Evolutionary conservation across 1,140 invertebrate genomes (phyloP), one percentile per base, ranked within the genome.

Genomic region (Periplaneta americana): DNA sequence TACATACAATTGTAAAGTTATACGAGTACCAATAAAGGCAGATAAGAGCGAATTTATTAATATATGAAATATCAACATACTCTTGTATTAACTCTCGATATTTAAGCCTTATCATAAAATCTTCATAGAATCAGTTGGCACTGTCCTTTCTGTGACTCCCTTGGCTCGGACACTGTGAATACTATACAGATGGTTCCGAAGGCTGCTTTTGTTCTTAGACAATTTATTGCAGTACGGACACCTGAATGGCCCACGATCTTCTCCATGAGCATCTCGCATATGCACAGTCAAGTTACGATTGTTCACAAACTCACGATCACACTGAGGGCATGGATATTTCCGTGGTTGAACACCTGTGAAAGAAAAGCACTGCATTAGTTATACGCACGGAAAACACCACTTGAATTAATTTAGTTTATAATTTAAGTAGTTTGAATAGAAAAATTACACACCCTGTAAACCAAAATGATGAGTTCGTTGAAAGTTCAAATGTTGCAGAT

Each of bases 271-370:
- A 74, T 82, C 80, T 48, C 80, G 48, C 74, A 82, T 48, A 39
- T 82, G 82, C 17, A 75, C 82, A 32, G 48, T 79, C 32, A 82
- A 79, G 85, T 91, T 92, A 87, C 91, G 91, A 17, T 90, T 89
- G 85, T 91, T 92, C 28, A 90, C 90, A 85, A 92, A 92, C 86
- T 90, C 90, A 81, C 90, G 87, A 83, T 89, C 89, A 83, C 91
- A 92, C 81, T 89, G 89, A 0, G 89, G 90, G 85, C 91, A 92
- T n/a, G 48, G 48, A 66, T n/a, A 66, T 66, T 66, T 66, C 13
- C 48, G 48, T 66, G 22, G 0, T n/a, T 91, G n/a, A n/a, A 66
- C 66, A 33, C 48, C 39, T 48, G 76, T 82, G 81, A 13, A 66
- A 66, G 48, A 66, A 66, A 66, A 48, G 48, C 22, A 66, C 10